Conservation (phyloP, 2,888 invertebrate genomes). For the Melolontha melolontha region DNA sequence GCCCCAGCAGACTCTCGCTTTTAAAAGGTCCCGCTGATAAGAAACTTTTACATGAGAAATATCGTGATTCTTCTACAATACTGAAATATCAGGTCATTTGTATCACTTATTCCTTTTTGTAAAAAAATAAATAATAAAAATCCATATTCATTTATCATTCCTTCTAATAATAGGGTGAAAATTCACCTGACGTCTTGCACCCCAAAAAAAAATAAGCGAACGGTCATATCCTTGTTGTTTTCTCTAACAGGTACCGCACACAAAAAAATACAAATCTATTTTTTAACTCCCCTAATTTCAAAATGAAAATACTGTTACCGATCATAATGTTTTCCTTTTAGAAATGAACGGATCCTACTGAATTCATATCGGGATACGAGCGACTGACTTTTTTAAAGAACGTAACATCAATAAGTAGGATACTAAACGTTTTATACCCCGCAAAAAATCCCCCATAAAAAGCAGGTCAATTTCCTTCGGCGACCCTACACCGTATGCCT, state of each 20-base stretch:
- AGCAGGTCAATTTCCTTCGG: slow-evolving; percentile 48
- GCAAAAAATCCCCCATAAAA: slow-evolving; percentile 60
- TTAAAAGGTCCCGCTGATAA: slow-evolving; percentile 13
- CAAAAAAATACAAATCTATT: slow-evolving; percentile 52
- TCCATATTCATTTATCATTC: slow-evolving; percentile 19
- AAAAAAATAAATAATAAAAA: slow-evolving; percentile 1
- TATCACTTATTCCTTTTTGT: slow-evolving; percentile 8
- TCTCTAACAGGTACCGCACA: slow-evolving; percentile 53
- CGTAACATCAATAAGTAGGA: slow-evolving; percentile 60
- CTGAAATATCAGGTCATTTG: neutral
- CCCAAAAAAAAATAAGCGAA: slow-evolving; percentile 15
- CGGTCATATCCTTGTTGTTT: too few species aligned
- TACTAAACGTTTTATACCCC: slow-evolving; percentile 62
- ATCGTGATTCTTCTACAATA: slow-evolving; percentile 4
- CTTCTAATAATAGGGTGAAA: slow-evolving; percentile 29
- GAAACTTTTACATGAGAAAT: slow-evolving; percentile 14
- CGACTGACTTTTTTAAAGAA: slow-evolving; percentile 53
- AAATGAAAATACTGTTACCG: neutral
- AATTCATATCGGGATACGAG: neutral
- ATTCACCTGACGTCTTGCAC: slow-evolving; percentile 53
- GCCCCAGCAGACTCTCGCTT: neutral
- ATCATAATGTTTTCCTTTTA: neutral
- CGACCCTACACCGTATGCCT: neutral
- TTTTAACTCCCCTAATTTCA: slow-evolving; percentile 49
- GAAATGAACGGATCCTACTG: slow-evolving; percentile 53